Conservation (phyloP, 2,113 vertebrate genomes). For the Albula goreensis region DNA sequence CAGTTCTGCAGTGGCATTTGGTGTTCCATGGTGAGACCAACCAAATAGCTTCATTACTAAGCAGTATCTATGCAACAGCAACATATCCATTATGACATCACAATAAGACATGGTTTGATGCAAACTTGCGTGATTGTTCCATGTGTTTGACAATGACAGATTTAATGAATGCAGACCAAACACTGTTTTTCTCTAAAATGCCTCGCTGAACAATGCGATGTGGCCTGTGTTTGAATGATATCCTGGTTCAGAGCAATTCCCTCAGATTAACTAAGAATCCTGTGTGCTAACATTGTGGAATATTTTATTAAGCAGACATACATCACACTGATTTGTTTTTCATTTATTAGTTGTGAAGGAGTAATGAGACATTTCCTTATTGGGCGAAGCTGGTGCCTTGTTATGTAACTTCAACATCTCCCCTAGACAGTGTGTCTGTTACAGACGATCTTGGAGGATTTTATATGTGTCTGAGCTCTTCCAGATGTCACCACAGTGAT, state of each 20-base stretch:
- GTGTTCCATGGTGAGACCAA: not conserved
- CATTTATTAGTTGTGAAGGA: not conserved
- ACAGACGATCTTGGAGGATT: not conserved
- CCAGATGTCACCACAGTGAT: not conserved
- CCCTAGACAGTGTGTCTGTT: not conserved
- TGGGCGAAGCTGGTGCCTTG: conserved; percentile 20
- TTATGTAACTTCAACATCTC: conserved; percentile 6
- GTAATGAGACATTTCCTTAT: conserved; percentile 24
- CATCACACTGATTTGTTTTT: not conserved
- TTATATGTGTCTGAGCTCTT: conserved; percentile 9
- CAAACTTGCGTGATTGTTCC: not conserved
- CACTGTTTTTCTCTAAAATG: not conserved
- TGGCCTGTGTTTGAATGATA: not conserved
- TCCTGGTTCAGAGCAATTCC: not conserved
- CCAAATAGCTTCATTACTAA: not conserved
- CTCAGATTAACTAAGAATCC: not conserved
- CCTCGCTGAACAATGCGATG: not conserved
- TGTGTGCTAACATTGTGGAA: not conserved
- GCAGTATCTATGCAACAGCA: not conserved
- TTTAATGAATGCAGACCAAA: not conserved
- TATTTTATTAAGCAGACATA: no score
- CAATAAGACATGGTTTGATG: not conserved
- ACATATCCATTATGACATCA: not conserved
- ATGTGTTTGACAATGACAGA: not conserved
- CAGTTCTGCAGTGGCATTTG: not conserved